phyloP scores from a whole-genome alignment of 2,797 vertebrate genomes.

The Anguilla anguilla region DNA sequence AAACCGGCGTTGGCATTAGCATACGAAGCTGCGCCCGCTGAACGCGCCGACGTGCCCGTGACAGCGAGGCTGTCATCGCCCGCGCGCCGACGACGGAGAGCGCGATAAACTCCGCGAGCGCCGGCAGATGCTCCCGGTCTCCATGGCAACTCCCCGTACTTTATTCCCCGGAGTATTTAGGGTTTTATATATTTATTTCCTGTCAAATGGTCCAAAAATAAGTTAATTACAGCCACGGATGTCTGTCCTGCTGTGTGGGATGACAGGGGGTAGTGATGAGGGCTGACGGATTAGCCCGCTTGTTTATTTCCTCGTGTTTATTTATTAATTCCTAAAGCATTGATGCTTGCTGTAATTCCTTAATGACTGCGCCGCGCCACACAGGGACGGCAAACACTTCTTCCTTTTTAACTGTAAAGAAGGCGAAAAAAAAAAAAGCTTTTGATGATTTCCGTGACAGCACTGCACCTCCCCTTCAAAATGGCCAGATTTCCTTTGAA shows the following conservation, averaged over 20 bases:
- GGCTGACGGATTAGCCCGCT: slow-evolving; percentile 65
- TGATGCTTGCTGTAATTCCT: slow-evolving; percentile 51
- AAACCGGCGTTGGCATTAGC: not conserved
- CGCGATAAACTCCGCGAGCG: not conserved
- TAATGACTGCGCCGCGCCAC: slow-evolving; percentile 58
- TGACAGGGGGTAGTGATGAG: slow-evolving; percentile 64
- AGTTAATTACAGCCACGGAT: slow-evolving; percentile 70
- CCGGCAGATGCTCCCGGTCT: slow-evolving; percentile 32
- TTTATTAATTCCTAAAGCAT: slow-evolving; percentile 64
- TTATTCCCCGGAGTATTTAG: slow-evolving; percentile 43
- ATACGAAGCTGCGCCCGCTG: not conserved
- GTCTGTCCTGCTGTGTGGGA: slow-evolving; percentile 54
- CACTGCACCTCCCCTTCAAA: slow-evolving; percentile 1
- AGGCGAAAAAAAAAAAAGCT: not conserved
- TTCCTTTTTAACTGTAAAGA: not conserved
- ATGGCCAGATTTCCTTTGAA: not conserved
- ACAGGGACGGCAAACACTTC: slow-evolving; percentile 44
- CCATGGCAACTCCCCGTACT: slow-evolving; percentile 44
- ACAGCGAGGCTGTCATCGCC: not conserved
- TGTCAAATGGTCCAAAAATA: slow-evolving; percentile 65
- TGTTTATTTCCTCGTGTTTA: slow-evolving; percentile 67
- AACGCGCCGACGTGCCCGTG: not conserved
- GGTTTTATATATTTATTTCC: slow-evolving; percentile 57
- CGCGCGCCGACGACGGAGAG: slow-evolving; percentile 9
- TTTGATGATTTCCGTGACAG: slow-evolving; percentile 41